phyloP scores from a whole-genome alignment of 2,113 vertebrate species.

The Trichechus manatus region DNA sequence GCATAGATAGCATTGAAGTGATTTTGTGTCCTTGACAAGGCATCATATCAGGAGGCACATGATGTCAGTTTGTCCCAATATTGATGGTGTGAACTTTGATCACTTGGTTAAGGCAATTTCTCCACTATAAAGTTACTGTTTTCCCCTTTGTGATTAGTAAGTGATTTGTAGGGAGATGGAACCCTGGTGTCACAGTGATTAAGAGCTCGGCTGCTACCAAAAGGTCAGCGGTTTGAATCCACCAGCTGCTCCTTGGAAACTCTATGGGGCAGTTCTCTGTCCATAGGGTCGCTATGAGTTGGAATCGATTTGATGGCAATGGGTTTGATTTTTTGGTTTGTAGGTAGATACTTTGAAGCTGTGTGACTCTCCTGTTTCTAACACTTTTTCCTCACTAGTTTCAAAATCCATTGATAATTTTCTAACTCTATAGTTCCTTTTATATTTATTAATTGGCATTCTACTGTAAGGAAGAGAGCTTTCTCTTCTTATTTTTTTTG shows the following conservation, averaged over 20 bases:
- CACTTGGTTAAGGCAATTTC: not conserved
- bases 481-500: not conserved
- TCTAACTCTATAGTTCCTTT: not conserved
- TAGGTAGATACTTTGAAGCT: not conserved
- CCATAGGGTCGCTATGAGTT: no score
- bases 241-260: no score
- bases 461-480: not conserved
- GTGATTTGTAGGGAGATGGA: not conserved
- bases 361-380: not conserved
- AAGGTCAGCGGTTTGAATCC: no score
- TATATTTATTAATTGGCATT: not conserved
- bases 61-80: not conserved
- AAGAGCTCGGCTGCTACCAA: no score
- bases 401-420: not conserved
- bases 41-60: no score
- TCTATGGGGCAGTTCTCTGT: no score
- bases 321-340: no score
- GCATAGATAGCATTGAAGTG: not conserved
- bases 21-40: not conserved
- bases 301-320: no score
- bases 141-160: slow-evolving; percentile 24
- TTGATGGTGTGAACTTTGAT: not conserved
- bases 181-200: no score
- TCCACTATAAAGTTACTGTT: not conserved
- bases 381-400: not conserved